Conservation (phyloP, 1,140 invertebrate species). For the Pogonomyrmex barbatus region DNA sequence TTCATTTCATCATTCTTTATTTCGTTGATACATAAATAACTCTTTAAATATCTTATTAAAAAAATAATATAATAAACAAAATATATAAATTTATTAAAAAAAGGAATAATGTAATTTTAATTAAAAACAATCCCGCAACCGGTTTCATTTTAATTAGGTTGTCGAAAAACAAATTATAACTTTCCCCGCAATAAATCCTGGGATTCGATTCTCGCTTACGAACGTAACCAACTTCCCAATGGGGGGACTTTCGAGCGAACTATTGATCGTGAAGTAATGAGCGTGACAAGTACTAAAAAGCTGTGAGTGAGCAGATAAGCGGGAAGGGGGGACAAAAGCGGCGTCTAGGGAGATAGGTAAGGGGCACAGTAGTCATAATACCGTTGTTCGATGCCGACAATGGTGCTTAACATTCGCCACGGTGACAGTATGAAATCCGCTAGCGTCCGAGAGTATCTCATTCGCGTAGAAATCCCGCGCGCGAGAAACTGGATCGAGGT, state of each 20-base stretch:
- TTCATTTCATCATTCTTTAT: constrained; percentile 14
- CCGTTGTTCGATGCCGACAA: constrained; percentile 51
- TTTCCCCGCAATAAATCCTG: constrained; percentile 16
- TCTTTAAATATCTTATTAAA: not conserved
- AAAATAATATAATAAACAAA: not conserved
- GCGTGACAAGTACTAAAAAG: constrained; percentile 27
- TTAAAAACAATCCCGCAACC: constrained; percentile 14
- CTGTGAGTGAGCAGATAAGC: constrained; percentile 3
- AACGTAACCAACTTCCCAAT: constrained; percentile 17
- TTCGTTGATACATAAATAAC: not conserved
- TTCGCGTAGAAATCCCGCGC: constrained; percentile 49
- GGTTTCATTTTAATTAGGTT: not conserved
- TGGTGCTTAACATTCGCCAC: constrained; percentile 43
- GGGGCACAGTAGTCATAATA: constrained; percentile 43
- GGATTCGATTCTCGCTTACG: not conserved
- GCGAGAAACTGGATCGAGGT: constrained; percentile 71
- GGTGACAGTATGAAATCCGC: constrained; percentile 59
- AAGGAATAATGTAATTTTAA: not conserved
- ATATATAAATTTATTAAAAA: not conserved
- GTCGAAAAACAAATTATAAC: not conserved
- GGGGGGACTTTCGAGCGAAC: constrained; percentile 1
- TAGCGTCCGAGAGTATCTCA: constrained; percentile 29
- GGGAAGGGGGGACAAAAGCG: constrained; percentile 21
- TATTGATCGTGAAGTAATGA: constrained; percentile 64
- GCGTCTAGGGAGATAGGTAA: constrained; percentile 24